Evolutionary conservation across 1,140 invertebrate species (phyloP).

Genomic region (Zophobas morio): DNA sequence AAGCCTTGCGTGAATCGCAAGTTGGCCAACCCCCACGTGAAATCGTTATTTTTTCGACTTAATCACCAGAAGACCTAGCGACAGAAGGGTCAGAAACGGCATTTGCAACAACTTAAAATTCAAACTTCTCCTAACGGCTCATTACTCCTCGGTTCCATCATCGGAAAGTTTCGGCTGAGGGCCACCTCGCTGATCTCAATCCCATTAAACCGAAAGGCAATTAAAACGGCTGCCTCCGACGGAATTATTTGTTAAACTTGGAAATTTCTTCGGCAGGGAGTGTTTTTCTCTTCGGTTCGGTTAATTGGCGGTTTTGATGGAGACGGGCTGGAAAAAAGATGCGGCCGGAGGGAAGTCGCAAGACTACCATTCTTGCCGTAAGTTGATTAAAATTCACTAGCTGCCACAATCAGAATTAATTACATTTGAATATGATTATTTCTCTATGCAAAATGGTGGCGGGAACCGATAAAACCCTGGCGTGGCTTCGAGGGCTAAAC

Average conservation of each 20-base stretch:
- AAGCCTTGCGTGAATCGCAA: background rate
- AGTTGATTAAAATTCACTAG: conserved; percentile 57
- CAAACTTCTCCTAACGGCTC: conserved; percentile 34
- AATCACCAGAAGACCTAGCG: conserved; percentile 13
- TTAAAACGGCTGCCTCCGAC: conserved; percentile 23
- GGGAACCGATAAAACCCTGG: conserved; percentile 28
- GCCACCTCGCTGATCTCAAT: conserved; percentile 33
- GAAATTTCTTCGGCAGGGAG: conserved; percentile 31
- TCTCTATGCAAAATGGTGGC: conserved; percentile 49
- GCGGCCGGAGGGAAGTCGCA: background rate
- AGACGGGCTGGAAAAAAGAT: conserved; percentile 16
- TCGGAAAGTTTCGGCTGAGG: conserved; percentile 9
- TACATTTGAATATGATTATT: conserved; percentile 59
- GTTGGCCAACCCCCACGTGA: background rate
- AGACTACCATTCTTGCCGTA: conserved; percentile 19
- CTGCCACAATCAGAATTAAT: conserved; percentile 57
- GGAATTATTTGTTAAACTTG: conserved; percentile 51
- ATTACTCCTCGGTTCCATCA: conserved; percentile 30
- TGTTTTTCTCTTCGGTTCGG: conserved; percentile 33
- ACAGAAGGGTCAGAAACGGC: conserved; percentile 1
- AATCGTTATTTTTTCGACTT: conserved; percentile 26
- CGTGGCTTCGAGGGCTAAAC: conserved; percentile 25
- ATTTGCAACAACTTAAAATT: conserved; percentile 38
- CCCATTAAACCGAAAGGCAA: conserved; percentile 39
- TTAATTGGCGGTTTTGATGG: conserved; percentile 24